These are phyloP conservation scores for Nerophis ophidion DNA, from an alignment of 2,113 vertebrate species.

Conservation along the genomic window DNA sequence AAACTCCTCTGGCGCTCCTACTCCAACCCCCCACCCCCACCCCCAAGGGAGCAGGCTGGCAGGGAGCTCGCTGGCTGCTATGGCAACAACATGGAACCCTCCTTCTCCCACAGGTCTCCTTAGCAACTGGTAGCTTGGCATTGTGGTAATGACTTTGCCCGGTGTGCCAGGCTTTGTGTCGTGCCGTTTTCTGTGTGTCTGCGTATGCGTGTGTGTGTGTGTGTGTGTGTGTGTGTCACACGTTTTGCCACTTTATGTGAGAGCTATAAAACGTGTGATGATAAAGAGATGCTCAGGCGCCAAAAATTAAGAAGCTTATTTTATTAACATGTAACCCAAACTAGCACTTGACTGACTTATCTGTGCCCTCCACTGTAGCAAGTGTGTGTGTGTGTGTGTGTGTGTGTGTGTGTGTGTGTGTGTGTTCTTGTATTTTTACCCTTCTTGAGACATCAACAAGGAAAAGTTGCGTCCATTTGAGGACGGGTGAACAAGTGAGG, in stretches of 20 bases:
- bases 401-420: slow-evolving; percentile 20
- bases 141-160: slow-evolving; percentile 74
- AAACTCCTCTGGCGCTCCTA: too few relatives aligned
- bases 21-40: slow-evolving; percentile 36
- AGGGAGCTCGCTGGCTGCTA: slow-evolving; percentile 75
- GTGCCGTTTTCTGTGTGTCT: slow-evolving; percentile 55
- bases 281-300: slow-evolving; percentile 40
- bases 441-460: too few relatives aligned
- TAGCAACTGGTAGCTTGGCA: slow-evolving; percentile 81
- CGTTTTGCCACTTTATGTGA: slow-evolving; percentile 47
- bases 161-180: slow-evolving; percentile 70
- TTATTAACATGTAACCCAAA: slow-evolving; percentile 41
- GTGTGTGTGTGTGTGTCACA: slow-evolving; percentile 1
- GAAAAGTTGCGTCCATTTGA: too few relatives aligned
- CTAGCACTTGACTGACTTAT: slow-evolving; percentile 37
- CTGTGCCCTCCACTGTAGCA: slow-evolving; percentile 1
- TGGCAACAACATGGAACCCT: slow-evolving; percentile 77
- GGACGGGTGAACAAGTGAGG: too few relatives aligned
- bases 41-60: slow-evolving; percentile 72
- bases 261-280: slow-evolving; percentile 47
- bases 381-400: slow-evolving; percentile 1
- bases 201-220: slow-evolving; percentile 33
- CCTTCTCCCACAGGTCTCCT: slow-evolving; percentile 80
- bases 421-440: too few relatives aligned
- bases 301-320: slow-evolving; percentile 25